These are phyloP conservation scores for Sula dactylatra DNA, from an alignment of 2,113 vertebrate species.

Conservation along the genomic window DNA sequence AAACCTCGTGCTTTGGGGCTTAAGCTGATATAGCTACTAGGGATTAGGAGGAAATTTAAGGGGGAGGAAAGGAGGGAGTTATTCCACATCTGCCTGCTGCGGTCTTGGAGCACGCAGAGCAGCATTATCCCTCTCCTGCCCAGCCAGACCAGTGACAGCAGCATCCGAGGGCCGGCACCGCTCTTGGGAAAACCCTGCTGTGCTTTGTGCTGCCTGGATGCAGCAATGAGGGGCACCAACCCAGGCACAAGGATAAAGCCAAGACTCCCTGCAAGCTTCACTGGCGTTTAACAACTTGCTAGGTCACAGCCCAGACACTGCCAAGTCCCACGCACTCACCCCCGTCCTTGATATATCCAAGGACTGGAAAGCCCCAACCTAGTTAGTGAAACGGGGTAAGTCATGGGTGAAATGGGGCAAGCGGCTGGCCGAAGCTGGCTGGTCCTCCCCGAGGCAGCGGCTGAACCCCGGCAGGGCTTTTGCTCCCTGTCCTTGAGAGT, in stretches of 20 bases:
- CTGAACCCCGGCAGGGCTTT: background rate
- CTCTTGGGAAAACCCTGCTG: background rate
- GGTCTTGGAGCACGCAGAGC: accelerated
- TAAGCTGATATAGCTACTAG: conserved; percentile 38
- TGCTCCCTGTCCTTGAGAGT: background rate
- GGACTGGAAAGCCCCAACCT: background rate
- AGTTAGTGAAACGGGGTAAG: background rate
- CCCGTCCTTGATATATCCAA: background rate
- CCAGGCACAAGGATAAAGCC: background rate
- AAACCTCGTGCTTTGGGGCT: conserved; percentile 20
- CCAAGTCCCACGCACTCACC: background rate
- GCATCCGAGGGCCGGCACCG: background rate
- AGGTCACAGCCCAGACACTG: background rate
- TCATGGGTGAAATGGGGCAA: background rate
- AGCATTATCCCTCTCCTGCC: background rate
- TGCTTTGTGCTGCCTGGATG: accelerated
- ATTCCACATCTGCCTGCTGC: conserved; percentile 10
- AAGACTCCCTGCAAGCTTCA: background rate
- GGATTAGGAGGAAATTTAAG: conserved; percentile 38
- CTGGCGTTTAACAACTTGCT: background rate
- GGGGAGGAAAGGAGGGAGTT: background rate
- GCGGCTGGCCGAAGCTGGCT: accelerated
- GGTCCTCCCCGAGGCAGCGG: background rate
- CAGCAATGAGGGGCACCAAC: background rate
- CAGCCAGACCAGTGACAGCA: background rate